Percentiles rank a stretch among this genome's conserved stretches.
phyloP scores from a whole-genome alignment of 2,888 invertebrate species.

The Sarcophaga carnaria region DNA sequence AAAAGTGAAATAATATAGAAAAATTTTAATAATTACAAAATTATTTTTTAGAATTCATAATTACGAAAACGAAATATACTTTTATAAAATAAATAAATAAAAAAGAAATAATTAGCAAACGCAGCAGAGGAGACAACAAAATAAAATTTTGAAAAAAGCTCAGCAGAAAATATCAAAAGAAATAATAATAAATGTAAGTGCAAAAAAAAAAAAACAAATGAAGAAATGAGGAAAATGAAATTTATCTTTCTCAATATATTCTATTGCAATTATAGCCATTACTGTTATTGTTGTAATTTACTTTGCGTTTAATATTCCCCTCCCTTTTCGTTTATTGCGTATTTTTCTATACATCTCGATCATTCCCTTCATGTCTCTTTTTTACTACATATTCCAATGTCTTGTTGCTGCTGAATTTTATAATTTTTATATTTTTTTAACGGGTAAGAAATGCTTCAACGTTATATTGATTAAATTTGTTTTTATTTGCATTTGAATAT shows the following conservation, averaged over 20 bases:
- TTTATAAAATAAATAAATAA: not conserved
- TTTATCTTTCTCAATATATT: not conserved
- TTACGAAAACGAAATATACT: not conserved
- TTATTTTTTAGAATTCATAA: slow-evolving; percentile 1
- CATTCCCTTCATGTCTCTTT: not conserved
- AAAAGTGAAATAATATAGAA: slow-evolving; percentile 27
- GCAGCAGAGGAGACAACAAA: not conserved
- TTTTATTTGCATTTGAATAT: slow-evolving; percentile 3
- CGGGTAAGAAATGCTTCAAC: not conserved
- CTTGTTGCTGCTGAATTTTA: not conserved
- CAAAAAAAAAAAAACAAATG: too few species aligned
- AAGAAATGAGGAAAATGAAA: too few species aligned
- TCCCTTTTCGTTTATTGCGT: slow-evolving; percentile 27
- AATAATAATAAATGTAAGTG: too few species aligned
- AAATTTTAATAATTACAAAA: slow-evolving; percentile 38
- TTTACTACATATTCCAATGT: not conserved
- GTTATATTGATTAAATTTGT: slow-evolving; percentile 42
- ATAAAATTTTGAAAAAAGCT: not conserved
- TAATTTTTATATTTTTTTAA: slow-evolving; percentile 7
- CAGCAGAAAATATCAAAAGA: too few species aligned
- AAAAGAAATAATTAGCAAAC: not conserved
- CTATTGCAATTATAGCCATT: not conserved
- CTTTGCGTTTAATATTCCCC: not conserved
- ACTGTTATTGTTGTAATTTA: slow-evolving; percentile 4
- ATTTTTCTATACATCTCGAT: slow-evolving; percentile 5